Evolutionary conservation across 2,888 invertebrate genomes (phyloP).

Genomic region (Galeopsomyia nigrocyanea): DNA sequence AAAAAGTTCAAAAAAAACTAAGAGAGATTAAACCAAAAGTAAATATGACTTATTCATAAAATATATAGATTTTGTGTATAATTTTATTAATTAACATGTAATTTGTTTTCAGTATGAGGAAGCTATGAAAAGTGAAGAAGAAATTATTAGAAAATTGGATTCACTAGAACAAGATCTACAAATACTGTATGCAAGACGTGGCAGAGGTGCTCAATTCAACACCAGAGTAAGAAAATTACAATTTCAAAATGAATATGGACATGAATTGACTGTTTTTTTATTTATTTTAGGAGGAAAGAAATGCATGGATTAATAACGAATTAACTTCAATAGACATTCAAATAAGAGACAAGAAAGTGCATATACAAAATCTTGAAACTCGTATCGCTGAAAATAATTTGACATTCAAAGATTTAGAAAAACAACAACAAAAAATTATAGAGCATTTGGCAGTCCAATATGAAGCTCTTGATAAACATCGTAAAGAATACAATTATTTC

Average conservation of each 20-base stretch:
- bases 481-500: conserved; percentile 93
- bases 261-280: not conserved
- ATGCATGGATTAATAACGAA: conserved; percentile 96
- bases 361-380: conserved; percentile 86
- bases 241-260: not conserved
- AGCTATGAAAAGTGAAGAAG: conserved; percentile 92
- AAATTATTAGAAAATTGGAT: conserved; percentile 87
- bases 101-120: conserved; percentile 81
- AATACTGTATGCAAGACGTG: conserved; percentile 97
- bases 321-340: conserved; percentile 91
- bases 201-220: conserved; percentile 95
- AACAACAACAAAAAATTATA: conserved; percentile 75
- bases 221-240: conserved; percentile 68
- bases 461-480: conserved; percentile 93
- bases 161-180: conserved; percentile 95
- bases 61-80: not conserved
- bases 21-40: conserved; percentile 85
- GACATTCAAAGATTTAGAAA: conserved; percentile 78
- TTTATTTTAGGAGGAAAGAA: conserved; percentile 84
- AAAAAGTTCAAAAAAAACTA: conserved; percentile 89
- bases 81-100: conserved; percentile 19
- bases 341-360: conserved; percentile 94
- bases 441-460: conserved; percentile 91
- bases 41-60: conserved; percentile 8
- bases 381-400: conserved; percentile 88